These are phyloP conservation scores for Selene dorsalis DNA, from an alignment of 2,797 vertebrate genomes.

Conservation along the genomic window DNA sequence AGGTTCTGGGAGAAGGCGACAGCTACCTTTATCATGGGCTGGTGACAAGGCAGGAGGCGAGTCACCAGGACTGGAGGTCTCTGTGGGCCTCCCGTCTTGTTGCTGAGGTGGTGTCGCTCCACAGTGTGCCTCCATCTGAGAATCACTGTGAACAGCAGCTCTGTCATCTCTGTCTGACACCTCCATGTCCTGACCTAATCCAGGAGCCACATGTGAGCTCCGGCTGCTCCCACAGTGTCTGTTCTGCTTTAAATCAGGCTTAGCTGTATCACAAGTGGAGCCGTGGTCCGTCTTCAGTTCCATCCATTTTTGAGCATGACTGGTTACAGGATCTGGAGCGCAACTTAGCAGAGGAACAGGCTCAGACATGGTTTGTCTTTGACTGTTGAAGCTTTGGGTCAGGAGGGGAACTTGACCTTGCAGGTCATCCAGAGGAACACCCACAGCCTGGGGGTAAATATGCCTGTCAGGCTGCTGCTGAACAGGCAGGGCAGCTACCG, in stretches of 20 bases:
- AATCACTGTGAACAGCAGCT: conserved; percentile 11
- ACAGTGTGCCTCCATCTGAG: conserved; percentile 5
- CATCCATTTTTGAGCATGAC: conserved; percentile 28
- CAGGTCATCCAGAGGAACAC: conserved; percentile 41
- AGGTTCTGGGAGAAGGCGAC: conserved; percentile 7
- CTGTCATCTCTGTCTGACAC: conserved; percentile 2
- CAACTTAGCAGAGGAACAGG: conserved; percentile 42
- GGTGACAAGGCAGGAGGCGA: background rate
- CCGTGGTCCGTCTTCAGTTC: conserved; percentile 28
- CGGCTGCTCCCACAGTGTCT: conserved; percentile 23
- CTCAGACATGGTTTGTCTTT: conserved; percentile 58
- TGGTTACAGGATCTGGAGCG: conserved; percentile 3
- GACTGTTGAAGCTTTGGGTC: conserved; percentile 22
- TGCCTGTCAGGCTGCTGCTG: conserved; percentile 45
- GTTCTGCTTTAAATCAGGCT: conserved; percentile 32
- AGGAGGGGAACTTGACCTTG: conserved; percentile 43
- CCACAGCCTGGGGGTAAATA: conserved; percentile 42
- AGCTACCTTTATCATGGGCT: background rate
- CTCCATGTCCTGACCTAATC: conserved; percentile 21
- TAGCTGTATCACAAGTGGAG: background rate
- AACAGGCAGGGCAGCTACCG: conserved; percentile 32
- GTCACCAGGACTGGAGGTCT: conserved; percentile 13
- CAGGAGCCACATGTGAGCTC: conserved; percentile 29
- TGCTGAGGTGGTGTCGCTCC: conserved; percentile 28
- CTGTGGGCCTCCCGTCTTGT: background rate